Evolutionary conservation across 1,140 invertebrate genomes (phyloP).

Genomic region (Drosophila erecta): DNA sequence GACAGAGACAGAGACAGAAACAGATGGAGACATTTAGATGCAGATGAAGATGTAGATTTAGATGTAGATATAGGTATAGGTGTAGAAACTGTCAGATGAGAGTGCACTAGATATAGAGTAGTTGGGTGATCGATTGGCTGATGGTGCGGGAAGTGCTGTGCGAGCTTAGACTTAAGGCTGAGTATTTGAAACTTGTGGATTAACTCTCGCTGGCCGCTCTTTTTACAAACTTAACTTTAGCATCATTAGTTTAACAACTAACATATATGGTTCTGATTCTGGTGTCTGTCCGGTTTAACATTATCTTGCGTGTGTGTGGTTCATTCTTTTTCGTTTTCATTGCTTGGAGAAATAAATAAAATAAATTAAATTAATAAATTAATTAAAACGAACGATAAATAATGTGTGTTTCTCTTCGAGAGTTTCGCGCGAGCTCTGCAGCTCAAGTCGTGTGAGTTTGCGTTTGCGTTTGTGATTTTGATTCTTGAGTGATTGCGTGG

Average conservation of each 20-base stretch:
- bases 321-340: constrained; percentile 44
- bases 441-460: constrained; percentile 65
- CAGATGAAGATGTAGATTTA: constrained; percentile 31
- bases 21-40: constrained; percentile 6
- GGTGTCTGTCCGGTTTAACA: constrained; percentile 38
- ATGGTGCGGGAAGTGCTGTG: constrained; percentile 38
- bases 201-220: constrained; percentile 71
- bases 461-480: constrained; percentile 38
- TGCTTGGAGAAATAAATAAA: constrained; percentile 79
- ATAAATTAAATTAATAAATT: constrained; percentile 84
- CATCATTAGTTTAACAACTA: constrained; percentile 63
- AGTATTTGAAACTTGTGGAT: constrained; percentile 70
- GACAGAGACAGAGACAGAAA: neutral
- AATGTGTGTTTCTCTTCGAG: constrained; percentile 66
- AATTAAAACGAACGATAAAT: constrained; percentile 83
- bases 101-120: constrained; percentile 41
- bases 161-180: constrained; percentile 72
- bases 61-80: constrained; percentile 31
- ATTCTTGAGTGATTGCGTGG: constrained; percentile 26
- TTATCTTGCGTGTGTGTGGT: constrained; percentile 38
- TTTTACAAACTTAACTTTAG: constrained; percentile 76
- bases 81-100: constrained; percentile 22
- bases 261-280: constrained; percentile 52
- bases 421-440: constrained; percentile 55
- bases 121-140: constrained; percentile 18